These are phyloP conservation scores for Pygoscelis adeliae DNA, from an alignment of 2,113 vertebrate species.

Conservation along the genomic window DNA sequence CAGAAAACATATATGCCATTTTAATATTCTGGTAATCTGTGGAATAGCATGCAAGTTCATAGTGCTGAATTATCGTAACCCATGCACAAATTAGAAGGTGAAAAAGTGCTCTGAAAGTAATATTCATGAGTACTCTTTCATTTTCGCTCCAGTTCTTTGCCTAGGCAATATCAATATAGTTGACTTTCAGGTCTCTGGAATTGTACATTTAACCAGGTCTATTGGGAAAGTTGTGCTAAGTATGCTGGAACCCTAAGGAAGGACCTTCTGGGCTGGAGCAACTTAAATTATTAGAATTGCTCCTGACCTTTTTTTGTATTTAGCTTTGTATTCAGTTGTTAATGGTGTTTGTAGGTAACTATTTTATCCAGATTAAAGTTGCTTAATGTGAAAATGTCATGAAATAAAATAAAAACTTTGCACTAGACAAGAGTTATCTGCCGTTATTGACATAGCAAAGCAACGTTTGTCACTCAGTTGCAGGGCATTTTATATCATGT, in stretches of 20 bases:
- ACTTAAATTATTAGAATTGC: not conserved
- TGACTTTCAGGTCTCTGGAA: not conserved
- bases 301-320: not conserved
- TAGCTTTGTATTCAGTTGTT: not conserved
- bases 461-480: not conserved
- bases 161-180: not conserved
- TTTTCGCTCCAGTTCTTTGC: not conserved
- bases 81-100: not conserved
- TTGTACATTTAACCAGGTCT: rapidly evolving
- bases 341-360: not conserved
- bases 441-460: not conserved
- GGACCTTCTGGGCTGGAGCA: not conserved
- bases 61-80: not conserved
- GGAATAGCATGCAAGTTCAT: not conserved
- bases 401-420: not conserved
- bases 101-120: not conserved
- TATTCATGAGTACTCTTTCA: not conserved
- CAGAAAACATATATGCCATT: not conserved
- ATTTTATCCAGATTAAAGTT: not conserved
- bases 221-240: not conserved
- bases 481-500: not conserved
- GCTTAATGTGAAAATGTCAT: not conserved
- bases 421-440: not conserved
- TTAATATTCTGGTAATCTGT: not conserved
- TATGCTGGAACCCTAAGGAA: not conserved